phyloP scores from a whole-genome alignment of 2,797 vertebrate species.

The Hafferia zeledoni region DNA sequence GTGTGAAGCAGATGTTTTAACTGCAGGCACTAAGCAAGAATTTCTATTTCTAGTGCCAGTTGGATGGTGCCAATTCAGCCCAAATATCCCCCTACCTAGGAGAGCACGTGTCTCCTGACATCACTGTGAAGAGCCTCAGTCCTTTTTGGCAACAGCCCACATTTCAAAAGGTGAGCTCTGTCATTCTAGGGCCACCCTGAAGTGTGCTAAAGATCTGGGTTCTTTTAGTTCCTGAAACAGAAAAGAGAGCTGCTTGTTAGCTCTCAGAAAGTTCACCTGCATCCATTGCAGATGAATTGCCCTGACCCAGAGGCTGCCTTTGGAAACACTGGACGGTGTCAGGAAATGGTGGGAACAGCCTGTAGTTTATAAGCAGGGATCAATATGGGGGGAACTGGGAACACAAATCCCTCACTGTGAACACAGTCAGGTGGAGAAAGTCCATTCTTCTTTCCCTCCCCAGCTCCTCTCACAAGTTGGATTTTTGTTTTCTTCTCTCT shows the following conservation, averaged over 20 bases:
- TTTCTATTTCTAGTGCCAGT: not conserved
- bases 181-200: not conserved
- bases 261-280: not conserved
- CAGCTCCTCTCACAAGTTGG: accelerated
- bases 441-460: not conserved
- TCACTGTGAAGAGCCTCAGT: not conserved
- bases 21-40: not conserved
- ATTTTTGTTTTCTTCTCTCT: not conserved
- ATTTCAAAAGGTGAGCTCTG: not conserved
- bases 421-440: not conserved
- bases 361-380: not conserved
- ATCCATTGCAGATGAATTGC: not conserved
- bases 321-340: not conserved
- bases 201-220: not conserved
- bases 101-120: accelerated
- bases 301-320: not conserved
- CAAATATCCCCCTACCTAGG: not conserved
- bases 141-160: not conserved
- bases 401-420: not conserved
- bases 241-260: not conserved
- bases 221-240: not conserved
- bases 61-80: not conserved
- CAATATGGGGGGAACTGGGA: not conserved
- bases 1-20: not conserved
- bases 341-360: not conserved